These are phyloP conservation scores for Drosophila insularis DNA, from an alignment of 1,140 invertebrate genomes.

Conservation along the genomic window DNA sequence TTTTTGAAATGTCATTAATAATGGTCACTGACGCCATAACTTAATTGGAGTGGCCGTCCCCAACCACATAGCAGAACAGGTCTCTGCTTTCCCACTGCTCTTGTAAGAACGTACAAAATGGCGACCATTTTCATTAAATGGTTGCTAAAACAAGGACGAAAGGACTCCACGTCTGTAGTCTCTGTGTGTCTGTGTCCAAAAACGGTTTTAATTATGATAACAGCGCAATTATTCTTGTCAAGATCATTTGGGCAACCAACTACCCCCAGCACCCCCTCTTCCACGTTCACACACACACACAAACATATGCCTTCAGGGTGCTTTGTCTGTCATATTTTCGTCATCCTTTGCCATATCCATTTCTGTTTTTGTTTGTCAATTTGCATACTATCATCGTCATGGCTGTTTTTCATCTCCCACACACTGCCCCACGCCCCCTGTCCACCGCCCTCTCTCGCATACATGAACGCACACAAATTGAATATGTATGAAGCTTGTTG, in stretches of 20 bases:
- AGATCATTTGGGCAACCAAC: constrained; percentile 67
- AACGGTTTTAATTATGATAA: constrained; percentile 79
- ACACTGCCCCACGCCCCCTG: not conserved
- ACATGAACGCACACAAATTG: constrained; percentile 67
- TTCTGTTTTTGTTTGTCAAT: constrained; percentile 78
- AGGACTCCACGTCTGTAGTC: constrained; percentile 27
- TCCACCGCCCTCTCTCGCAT: constrained; percentile 28
- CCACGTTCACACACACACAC: not conserved
- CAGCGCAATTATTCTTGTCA: constrained; percentile 80
- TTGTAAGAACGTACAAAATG: constrained; percentile 73
- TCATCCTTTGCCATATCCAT: constrained; percentile 50
- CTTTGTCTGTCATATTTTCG: constrained; percentile 71
- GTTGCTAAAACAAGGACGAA: constrained; percentile 72
- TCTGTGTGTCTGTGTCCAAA: constrained; percentile 53
- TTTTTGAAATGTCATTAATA: constrained; percentile 70
- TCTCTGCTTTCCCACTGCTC: not conserved
- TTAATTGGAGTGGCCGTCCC: constrained; percentile 27
- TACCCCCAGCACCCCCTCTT: constrained; percentile 25
- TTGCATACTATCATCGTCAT: constrained; percentile 81
- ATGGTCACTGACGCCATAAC: constrained; percentile 75
- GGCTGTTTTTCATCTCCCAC: constrained; percentile 71
- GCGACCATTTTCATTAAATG: constrained; percentile 80
- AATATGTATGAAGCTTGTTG: constrained; percentile 74
- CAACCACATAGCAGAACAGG: too few species aligned
- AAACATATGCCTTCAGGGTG: constrained; percentile 50